Base-by-base conservation (phyloP, 2,113 vertebrate genomes). In the Laterallus jamaicensis region DNA sequence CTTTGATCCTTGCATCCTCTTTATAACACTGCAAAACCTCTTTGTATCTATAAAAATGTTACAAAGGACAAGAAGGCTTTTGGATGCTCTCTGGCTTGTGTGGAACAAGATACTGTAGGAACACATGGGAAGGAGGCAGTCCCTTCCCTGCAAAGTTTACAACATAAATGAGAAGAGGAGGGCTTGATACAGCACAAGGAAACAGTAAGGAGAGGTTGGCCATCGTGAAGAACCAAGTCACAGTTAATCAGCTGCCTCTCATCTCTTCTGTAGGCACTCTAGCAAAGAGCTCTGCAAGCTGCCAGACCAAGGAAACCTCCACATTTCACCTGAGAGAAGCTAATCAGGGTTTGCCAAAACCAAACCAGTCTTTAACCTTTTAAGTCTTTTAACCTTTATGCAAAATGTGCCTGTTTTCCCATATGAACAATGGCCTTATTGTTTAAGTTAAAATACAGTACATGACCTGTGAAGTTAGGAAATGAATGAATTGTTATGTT, bases 401-500 rank as follows among this genome's bases (percentile, higher is more conserved):
- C 94, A 94, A 97, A 97, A 94, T 81, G 81, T 56, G 82, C 82
- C 94, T 97, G 84, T 97, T 98, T 98, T 97, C 95, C 93, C 67
- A 9, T 86, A 69, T 0, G 32, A 98, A 98, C 98, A 98, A 98
- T 98, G 94, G 95, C 60, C 86, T 96, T 92, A 98, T 98, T 98
- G 98, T 98, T 98, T 92, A 82, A 62, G 35, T 94, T 88, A 74
- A 97, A 97, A 96, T 91, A 94, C 77, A 98, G 96, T 97, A 88
- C 80, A 81, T 93, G 97, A 96, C 97, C 95, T 96, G 96, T 71
- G 93, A 97, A 97, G 96, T 94, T 97, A 97, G 97, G 98, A 98
- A 98, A 96, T 96, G 85, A 98, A 76, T 93, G 97, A 97, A 98
- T 98, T 98, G 98, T 98, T 97, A 96, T 95, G 93, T 90, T 98